Conservation (phyloP, 2,888 invertebrate species). For the Trisateles emortualis region DNA sequence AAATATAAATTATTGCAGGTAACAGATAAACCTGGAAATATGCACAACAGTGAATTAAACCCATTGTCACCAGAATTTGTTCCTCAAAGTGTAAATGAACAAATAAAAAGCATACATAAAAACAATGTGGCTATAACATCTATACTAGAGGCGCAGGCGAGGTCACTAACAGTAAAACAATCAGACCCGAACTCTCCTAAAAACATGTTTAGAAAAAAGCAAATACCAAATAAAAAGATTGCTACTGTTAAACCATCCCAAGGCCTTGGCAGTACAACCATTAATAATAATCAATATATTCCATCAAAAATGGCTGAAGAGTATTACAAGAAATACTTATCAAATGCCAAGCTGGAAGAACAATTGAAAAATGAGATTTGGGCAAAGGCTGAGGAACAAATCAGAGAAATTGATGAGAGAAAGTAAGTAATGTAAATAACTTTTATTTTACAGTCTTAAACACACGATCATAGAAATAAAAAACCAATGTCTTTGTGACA, state of each 20-base stretch:
- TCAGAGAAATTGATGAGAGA: constrained; percentile 61
- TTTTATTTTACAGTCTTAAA: neutral
- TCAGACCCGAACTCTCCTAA: neutral
- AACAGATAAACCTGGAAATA: constrained; percentile 36
- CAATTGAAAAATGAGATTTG: constrained; percentile 58
- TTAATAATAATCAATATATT: constrained; percentile 30
- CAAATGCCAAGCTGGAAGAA: constrained; percentile 49
- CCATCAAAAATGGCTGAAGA: constrained; percentile 59
- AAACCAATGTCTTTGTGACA: no score
- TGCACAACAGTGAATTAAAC: constrained; percentile 9
- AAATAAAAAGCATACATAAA: constrained; percentile 17
- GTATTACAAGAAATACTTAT: constrained; percentile 60
- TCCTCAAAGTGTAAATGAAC: constrained; percentile 23
- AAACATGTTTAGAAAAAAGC: constrained; percentile 31
- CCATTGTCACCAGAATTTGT: constrained; percentile 7
- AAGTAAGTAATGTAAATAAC: constrained; percentile 44
- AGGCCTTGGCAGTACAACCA: neutral
- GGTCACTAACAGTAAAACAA: constrained; percentile 1
- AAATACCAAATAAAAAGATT: neutral
- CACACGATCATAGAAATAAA: no score
- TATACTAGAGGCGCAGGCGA: constrained; percentile 44
- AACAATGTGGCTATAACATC: constrained; percentile 65
- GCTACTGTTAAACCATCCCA: neutral
- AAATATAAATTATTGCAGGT: constrained; percentile 52
- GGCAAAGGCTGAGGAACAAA: constrained; percentile 53